Base-by-base conservation (phyloP, 92 coral and sea anemone species). In the Epizoanthus illoricatus region DNA sequence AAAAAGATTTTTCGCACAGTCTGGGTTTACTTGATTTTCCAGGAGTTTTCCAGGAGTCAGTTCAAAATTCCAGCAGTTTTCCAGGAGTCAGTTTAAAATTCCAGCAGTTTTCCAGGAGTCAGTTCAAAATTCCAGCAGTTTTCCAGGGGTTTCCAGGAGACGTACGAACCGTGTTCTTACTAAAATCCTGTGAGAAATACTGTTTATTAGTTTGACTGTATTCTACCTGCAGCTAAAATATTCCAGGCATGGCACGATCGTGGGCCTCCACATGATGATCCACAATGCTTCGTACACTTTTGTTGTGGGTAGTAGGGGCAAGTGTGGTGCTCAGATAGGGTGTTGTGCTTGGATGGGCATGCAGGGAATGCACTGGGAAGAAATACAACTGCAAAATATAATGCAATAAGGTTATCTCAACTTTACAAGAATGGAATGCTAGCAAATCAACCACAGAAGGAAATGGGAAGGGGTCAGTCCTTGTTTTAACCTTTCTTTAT, bases 341-440 rank as follows among this genome's bases (percentile, higher is more conserved):
- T 4, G 71, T 42, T 6, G 74, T 7, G 52, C 74, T 70, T 20
- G 56, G 74, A 20, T 70, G 74, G 28, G n/a, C 54, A 17, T 70
- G 74, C 57, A 70, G 56, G 42, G 74, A 70, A 70, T 70, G 74
- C 15, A 70, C 74, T 7, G 74, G 74, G 74, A 70, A 70, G 28
- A 70, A 70, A 54, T 70, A 70, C 42, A 70, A 43, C 74, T 70
- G 74, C 69, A 42, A 70, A 70, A 23, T 5, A 7, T 7, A 54
- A 16, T 39, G 7, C 7, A 66, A 41, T 11, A 7, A 2, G 5
- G 16, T 6, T 28, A 15, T 10, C 41, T 0, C 36, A 28, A 2
- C 36, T 28, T 28, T 28, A 28, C 36, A 28, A 7, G 43, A 10
- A 18, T 21, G 16, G 12, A 12, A n/a, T 10, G 28, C 39, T 4